A percentile compares a stretch with the other conserved stretches of the same genome.
Evolutionary conservation across 2,797 vertebrate genomes (phyloP).

Genomic region (Microhierax caerulescens): DNA sequence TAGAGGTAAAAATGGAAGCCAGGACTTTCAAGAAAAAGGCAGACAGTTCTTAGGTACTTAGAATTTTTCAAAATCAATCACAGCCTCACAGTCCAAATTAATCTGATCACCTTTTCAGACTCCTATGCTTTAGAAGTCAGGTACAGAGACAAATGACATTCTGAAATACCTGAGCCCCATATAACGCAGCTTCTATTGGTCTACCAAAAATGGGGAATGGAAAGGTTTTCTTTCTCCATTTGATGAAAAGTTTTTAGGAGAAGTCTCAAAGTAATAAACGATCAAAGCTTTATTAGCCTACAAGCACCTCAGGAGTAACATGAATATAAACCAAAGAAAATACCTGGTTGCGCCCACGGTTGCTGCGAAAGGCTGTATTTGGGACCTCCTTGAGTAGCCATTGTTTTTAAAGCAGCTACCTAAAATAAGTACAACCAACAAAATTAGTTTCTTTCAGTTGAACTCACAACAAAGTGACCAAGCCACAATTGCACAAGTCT

Average conservation of each 20-base stretch:
- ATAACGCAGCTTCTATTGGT: not conserved
- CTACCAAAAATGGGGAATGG: not conserved
- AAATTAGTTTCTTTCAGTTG: not conserved
- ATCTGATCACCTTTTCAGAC: not conserved
- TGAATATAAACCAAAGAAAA: not conserved
- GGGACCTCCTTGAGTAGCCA: conserved; percentile 93
- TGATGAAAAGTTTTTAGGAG: not conserved
- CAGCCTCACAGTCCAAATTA: not conserved
- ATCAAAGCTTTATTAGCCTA: not conserved
- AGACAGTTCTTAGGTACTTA: not conserved
- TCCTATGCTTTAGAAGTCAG: not conserved
- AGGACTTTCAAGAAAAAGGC: not conserved
- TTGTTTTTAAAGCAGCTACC: conserved; percentile 91
- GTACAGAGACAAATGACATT: not conserved
- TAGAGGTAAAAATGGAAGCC: not conserved
- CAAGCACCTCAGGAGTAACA: not conserved
- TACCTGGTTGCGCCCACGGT: conserved; percentile 97
- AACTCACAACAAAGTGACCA: not conserved
- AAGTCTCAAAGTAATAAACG: not conserved
- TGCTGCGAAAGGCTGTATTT: conserved; percentile 92
- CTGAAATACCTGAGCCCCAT: not conserved
- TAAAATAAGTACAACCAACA: conserved; percentile 67
- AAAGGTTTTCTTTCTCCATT: not conserved
- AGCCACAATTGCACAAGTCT: not conserved
- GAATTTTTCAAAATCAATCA: not conserved